Conservation (phyloP, 2,888 invertebrate species). For the Hecatera dysodea region DNA sequence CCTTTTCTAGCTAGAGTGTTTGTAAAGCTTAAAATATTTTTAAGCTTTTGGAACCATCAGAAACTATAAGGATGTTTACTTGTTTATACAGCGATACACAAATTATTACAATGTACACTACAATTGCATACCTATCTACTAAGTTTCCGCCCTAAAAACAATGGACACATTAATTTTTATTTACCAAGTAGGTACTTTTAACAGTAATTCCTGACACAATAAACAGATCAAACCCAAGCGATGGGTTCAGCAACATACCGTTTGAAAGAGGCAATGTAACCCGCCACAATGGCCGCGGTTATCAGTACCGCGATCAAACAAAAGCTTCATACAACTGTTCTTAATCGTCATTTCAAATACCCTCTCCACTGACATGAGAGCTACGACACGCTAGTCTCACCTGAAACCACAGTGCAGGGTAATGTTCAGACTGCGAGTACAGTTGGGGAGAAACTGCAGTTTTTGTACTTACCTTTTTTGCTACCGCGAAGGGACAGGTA, state of each 20-base stretch:
- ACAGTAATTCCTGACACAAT: neutral
- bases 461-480: slow-evolving; percentile 33
- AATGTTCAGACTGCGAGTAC: slow-evolving; percentile 62
- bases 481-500: slow-evolving; percentile 9
- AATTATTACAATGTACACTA: neutral
- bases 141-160: neutral
- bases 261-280: slow-evolving; percentile 73
- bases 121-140: no score
- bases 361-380: slow-evolving; percentile 83
- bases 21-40: no score
- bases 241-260: slow-evolving; percentile 56
- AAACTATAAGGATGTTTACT: no score
- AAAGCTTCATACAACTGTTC: slow-evolving; percentile 90
- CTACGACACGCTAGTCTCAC: slow-evolving; percentile 80
- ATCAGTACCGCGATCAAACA: slow-evolving; percentile 86
- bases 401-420: slow-evolving; percentile 73
- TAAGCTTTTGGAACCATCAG: no score
- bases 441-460: slow-evolving; percentile 41
- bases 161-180: neutral
- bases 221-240: slow-evolving; percentile 29
- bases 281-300: slow-evolving; percentile 81
- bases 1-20: no score
- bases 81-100: neutral
- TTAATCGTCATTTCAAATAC: slow-evolving; percentile 91
- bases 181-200: neutral